Conservation (phyloP, 1,140 invertebrate species). For the Forficula auricularia region DNA sequence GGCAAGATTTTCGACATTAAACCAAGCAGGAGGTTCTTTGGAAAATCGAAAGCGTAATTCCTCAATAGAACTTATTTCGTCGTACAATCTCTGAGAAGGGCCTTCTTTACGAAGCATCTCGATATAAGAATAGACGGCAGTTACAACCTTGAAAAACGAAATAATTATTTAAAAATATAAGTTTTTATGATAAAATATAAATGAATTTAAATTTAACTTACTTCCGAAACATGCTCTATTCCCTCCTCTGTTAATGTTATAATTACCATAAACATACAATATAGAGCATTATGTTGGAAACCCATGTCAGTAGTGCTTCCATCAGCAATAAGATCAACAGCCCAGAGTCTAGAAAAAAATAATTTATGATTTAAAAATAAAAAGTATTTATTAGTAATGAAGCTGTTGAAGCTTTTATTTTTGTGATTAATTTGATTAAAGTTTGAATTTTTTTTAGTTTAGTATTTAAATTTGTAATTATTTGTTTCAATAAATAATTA, state of each 20-base stretch:
- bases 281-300: conserved; percentile 55
- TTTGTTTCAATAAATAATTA: too few relatives aligned
- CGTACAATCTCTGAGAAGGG: conserved; percentile 47
- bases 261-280: conserved; percentile 51
- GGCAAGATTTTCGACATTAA: conserved; percentile 60
- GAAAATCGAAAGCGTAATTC: conserved; percentile 50
- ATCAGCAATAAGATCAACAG: conserved; percentile 56
- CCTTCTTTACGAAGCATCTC: conserved; percentile 42
- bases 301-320: conserved; percentile 58
- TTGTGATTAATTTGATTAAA: too few relatives aligned
- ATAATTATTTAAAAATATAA: too few relatives aligned
- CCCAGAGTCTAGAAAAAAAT: conserved; percentile 47
- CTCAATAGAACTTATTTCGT: conserved; percentile 57
- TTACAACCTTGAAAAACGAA: conserved; percentile 36
- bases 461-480: too few relatives aligned
- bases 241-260: conserved; percentile 67
- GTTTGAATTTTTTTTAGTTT: too few relatives aligned
- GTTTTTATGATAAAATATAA: too few relatives aligned
- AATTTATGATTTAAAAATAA: neutral
- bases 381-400: too few relatives aligned
- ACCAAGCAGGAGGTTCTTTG: conserved; percentile 45
- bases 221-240: conserved; percentile 45
- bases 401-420: too few relatives aligned
- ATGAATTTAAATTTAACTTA: conserved; percentile 14
- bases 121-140: conserved; percentile 52